These are phyloP conservation scores for Coregonus ussuriensis DNA, from an alignment of 2,797 vertebrate genomes.

Conservation along the genomic window DNA sequence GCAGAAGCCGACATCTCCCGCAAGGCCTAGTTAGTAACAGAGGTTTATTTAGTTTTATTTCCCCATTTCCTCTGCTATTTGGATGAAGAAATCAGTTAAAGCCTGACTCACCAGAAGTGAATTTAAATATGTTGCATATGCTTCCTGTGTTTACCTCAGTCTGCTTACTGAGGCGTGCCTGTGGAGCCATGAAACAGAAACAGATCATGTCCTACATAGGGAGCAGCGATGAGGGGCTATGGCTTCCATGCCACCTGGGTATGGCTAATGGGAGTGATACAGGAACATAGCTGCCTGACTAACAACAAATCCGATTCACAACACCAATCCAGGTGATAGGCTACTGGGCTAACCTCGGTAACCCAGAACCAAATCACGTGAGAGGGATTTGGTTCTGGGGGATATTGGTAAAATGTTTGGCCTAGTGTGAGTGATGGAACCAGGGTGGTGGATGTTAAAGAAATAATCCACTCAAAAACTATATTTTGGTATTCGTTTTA, in stretches of 20 bases:
- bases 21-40: constrained; percentile 41
- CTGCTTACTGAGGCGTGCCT: constrained; percentile 27
- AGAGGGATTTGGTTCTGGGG: too few species aligned
- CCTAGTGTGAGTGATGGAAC: too few species aligned
- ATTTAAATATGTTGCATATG: constrained; percentile 29
- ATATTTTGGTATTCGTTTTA: too few species aligned
- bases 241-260: constrained; percentile 17
- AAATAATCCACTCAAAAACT: too few species aligned
- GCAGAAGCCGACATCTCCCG: constrained; percentile 42
- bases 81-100: constrained; percentile 36
- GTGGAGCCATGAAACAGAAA: constrained; percentile 17
- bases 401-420: too few species aligned
- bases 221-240: constrained; percentile 20
- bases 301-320: not conserved
- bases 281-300: constrained; percentile 15
- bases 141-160: constrained; percentile 30
- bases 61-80: constrained; percentile 13
- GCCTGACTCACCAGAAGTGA: constrained; percentile 26
- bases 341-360: not conserved
- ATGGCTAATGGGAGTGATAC: constrained; percentile 12
- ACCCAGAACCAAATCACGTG: too few species aligned
- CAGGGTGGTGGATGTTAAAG: too few species aligned
- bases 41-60: constrained; percentile 19
- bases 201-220: constrained; percentile 35
- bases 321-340: not conserved